Conservation (phyloP, 2,797 vertebrate species). For the Diplodus puntazzo region DNA sequence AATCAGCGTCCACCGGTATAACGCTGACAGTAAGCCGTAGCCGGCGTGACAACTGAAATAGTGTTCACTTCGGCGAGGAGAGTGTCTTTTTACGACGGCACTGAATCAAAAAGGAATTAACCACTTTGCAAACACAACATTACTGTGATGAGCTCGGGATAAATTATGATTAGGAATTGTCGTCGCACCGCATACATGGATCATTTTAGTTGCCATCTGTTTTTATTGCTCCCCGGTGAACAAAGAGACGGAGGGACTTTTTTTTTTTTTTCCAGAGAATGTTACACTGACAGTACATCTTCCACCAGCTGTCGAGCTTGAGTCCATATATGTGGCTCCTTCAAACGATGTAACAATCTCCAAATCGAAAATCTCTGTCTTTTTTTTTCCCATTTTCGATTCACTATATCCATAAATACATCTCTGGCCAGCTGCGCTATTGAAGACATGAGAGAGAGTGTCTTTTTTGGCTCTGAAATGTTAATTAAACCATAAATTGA, state of each 20-base stretch:
- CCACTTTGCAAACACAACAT: constrained; percentile 77
- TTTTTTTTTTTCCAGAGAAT: not conserved
- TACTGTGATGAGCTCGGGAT: constrained; percentile 61
- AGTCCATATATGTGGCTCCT: constrained; percentile 23
- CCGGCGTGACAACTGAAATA: constrained; percentile 65
- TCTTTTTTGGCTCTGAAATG: constrained; percentile 62
- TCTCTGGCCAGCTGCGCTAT: constrained; percentile 38
- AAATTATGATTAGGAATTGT: constrained; percentile 64
- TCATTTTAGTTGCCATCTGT: constrained; percentile 63
- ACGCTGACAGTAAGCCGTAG: constrained; percentile 39
- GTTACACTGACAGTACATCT: constrained; percentile 43
- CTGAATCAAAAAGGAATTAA: constrained; percentile 77
- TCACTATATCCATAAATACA: constrained; percentile 43
- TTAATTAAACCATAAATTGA: constrained; percentile 80
- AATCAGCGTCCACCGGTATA: constrained; percentile 65
- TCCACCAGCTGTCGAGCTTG: constrained; percentile 33
- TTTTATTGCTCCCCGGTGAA: constrained; percentile 63
- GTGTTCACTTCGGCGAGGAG: constrained; percentile 52
- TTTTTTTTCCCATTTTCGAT: constrained; percentile 35
- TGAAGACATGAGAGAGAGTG: constrained; percentile 25
- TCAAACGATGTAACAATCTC: constrained; percentile 50
- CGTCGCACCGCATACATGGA: constrained; percentile 48
- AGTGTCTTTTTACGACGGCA: constrained; percentile 70
- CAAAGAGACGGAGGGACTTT: constrained; percentile 18
- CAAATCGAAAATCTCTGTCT: constrained; percentile 8